Conservation (phyloP, 1,140 invertebrate genomes). For the Macrotrachela quadricornifera region DNA sequence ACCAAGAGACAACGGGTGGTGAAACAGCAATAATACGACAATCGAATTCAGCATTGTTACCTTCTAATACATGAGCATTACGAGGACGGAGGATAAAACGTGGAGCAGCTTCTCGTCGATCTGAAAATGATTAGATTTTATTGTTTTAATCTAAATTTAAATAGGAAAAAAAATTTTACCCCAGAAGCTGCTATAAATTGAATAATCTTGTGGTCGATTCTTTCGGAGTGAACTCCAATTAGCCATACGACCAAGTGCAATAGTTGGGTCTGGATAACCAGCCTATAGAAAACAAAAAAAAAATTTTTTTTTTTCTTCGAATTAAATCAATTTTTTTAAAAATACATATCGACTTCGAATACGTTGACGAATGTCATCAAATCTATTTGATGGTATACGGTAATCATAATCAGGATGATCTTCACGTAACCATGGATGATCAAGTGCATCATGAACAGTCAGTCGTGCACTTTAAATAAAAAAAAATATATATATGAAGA, state of each 20-base stretch:
- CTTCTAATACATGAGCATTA: conserved; percentile 82
- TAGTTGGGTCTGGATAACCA: conserved; percentile 69
- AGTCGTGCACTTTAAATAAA: conserved; percentile 88
- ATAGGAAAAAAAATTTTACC: too few relatives aligned
- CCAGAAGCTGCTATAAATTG: conserved; percentile 62
- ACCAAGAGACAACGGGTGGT: conserved; percentile 81
- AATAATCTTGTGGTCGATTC: conserved; percentile 79
- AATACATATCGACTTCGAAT: conserved; percentile 39
- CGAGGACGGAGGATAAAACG: conserved; percentile 87
- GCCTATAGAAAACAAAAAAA: too few relatives aligned
- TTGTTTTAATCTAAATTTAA: too few relatives aligned
- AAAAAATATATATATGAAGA: too few relatives aligned
- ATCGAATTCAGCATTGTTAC: conserved; percentile 85
- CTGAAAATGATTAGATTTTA: conserved; percentile 35
- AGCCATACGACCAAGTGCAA: conserved; percentile 80
- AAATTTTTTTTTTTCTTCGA: too few relatives aligned
- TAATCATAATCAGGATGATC: conserved; percentile 41
- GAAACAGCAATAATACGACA: conserved; percentile 84
- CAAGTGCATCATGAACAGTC: conserved; percentile 84
- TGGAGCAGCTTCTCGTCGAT: conserved; percentile 84
- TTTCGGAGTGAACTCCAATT: conserved; percentile 93
- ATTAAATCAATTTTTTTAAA: too few relatives aligned
- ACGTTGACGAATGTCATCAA: conserved; percentile 61
- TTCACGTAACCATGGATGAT: conserved; percentile 69
- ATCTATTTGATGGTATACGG: conserved; percentile 46